Base-by-base conservation (phyloP, 2,113 vertebrate genomes). In the Triplophysa dalaica region DNA sequence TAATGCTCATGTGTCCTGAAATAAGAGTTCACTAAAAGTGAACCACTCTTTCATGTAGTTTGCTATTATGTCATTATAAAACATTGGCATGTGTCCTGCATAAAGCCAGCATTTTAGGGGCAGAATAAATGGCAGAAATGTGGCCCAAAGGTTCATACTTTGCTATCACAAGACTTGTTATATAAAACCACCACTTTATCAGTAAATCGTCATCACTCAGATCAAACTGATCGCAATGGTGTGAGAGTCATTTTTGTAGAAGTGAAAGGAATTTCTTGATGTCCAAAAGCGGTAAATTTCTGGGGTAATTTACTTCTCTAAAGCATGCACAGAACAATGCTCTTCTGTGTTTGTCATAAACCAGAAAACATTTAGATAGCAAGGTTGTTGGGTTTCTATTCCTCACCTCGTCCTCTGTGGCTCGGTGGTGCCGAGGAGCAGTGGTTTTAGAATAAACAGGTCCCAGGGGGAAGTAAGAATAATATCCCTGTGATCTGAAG, bases 91-190 rank as follows among this genome's bases (percentile, higher is more conserved):
- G 50, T 54, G 50, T 5, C 50, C 13, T 58, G 75, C 50, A 14
- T 24, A 16, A 45, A 48, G 16, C 17, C n/a, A 41, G 22, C 22
- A 24, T 21, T 8, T 17, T 26, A 50, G 26, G 63, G 70, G 24
- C 24, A 24, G 24, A 48, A 14, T 22, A 17, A 43, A 22, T 41
- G 14, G n/a, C 63, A 54, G 24, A 56, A 43, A 56, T 19, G 41
- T 17, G 52, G 52, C 52, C 52, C 1, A n/a, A 67, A 78, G 45
- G 50, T 75, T 63, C 13, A 45, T 68, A 19, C 56, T 61, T 24
- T 22, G 21, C 54, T 12, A 72, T 87, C 87, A 86, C 80, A 85
- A 78, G 84, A 84, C 24, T 48, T 8, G 60, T 84, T 83, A 86
- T 74, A 76, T 86, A 84, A 85, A 83, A 77, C 62, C 6, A 19